Conservation (phyloP, 2,797 vertebrate species). For the Myoxocephalus aenaeus region DNA sequence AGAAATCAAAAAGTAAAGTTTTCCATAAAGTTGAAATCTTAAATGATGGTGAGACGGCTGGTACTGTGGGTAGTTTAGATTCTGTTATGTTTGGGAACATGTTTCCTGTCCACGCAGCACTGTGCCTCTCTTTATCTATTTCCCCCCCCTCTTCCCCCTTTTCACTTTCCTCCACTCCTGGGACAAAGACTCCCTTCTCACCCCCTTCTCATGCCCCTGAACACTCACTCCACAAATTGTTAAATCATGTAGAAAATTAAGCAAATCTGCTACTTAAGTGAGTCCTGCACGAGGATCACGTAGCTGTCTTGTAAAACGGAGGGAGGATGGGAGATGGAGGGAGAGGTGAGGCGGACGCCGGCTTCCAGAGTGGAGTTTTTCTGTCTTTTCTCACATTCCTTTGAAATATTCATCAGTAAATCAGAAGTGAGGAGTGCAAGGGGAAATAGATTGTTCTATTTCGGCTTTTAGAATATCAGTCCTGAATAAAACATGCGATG, state of each 20-base stretch:
- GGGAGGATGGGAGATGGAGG: conserved; percentile 37
- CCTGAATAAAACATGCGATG: conserved; percentile 81
- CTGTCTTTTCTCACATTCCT: conserved; percentile 74
- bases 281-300: conserved; percentile 64
- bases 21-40: conserved; percentile 34
- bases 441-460: conserved; percentile 82
- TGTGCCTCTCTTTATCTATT: conserved; percentile 29
- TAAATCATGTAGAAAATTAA: conserved; percentile 83
- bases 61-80: conserved; percentile 9
- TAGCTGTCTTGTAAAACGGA: conserved; percentile 65
- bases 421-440: conserved; percentile 77
- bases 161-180: conserved; percentile 50
- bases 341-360: conserved; percentile 53
- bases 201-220: conserved; percentile 46
- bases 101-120: conserved; percentile 36
- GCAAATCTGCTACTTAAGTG: conserved; percentile 76
- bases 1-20: conserved; percentile 50
- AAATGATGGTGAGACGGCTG: conserved; percentile 1
- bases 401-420: conserved; percentile 83
- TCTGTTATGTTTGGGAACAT: conserved; percentile 31
- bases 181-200: conserved; percentile 25
- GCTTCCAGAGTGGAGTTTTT: conserved; percentile 62
- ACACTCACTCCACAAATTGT: conserved; percentile 73
- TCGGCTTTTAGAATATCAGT: conserved; percentile 81
- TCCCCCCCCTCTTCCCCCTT: background rate